Base-by-base conservation (phyloP, 2,113 vertebrate genomes). In the Lethenteron reissneri region DNA sequence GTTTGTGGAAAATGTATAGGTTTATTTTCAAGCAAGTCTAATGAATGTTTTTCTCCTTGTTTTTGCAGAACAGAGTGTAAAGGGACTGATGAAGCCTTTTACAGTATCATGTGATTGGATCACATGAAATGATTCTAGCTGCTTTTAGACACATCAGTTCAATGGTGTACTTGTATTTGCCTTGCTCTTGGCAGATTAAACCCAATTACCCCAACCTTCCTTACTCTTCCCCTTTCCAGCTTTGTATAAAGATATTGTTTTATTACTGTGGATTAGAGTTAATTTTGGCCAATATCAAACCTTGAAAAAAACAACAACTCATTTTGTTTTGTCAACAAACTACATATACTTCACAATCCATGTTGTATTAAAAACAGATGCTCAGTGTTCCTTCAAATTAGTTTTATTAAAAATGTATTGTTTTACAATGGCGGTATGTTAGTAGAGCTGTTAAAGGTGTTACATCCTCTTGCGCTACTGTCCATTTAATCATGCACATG, bases 111-210 rank as follows among this genome's bases (percentile, higher is more conserved):
- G 64, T 68, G 64, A 25, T 25, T 68, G 64, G 64, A 25, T 68
- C 64, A 68, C 10, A 25, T 68, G 64, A 68, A 41, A 41, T 41
- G 7, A 41, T 41, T 41, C 41, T 41, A 7, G 41, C 64, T 68
- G 64, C 64, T 10, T 25, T 17, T 68, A 10, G 64, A 68, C 64
- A 25, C 64, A 68, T 25, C 64, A 68, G 64, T 68, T 68, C 64
- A 68, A 68, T 68, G 64, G 64, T 68, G 64, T 25, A 17, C 64
- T 68, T 68, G 64, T 68, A 41, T 68, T 68, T 68, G 64, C 64
- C 64, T 68, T 68, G n/a, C n/a, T 11, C 9, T 11, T 10, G 64
- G 64, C 64, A 68, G 10, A 68, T 41, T 41, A 41, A 41, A 41
- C 41, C 41, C 41, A 41, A 41, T 41, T 41, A 5, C 41, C 41